These are phyloP conservation scores for Netelia virgata DNA, from an alignment of 2,888 invertebrate species.

Conservation along the genomic window DNA sequence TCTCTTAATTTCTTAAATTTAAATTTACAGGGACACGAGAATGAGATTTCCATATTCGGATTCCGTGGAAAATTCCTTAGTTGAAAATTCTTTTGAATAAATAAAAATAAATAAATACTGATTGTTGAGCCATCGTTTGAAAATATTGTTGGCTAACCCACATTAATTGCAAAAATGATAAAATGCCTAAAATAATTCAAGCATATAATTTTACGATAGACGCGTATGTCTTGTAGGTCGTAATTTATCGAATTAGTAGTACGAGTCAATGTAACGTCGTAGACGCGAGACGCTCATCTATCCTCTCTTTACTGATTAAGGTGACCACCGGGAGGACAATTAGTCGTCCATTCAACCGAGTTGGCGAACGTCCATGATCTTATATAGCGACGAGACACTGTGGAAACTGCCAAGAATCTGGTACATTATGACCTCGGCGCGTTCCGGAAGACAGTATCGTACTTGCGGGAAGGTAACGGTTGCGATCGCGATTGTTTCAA, in stretches of 20 bases:
- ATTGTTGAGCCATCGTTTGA: too few species aligned
- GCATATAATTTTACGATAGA: too few species aligned
- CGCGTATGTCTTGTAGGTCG: neutral
- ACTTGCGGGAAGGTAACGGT: slow-evolving; percentile 72
- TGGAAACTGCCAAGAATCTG: slow-evolving; percentile 17
- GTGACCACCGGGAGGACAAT: slow-evolving; percentile 15
- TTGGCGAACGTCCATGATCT: slow-evolving; percentile 24
- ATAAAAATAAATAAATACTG: too few species aligned
- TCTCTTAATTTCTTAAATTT: too few species aligned
- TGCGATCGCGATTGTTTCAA: slow-evolving; percentile 68
- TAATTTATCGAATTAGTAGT: neutral
- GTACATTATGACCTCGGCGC: slow-evolving; percentile 44
- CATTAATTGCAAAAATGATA: too few species aligned
- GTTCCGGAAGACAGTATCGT: slow-evolving; percentile 46
- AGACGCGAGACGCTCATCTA: neutral
- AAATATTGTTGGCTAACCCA: too few species aligned
- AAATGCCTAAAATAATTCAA: too few species aligned
- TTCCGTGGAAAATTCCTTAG: too few species aligned
- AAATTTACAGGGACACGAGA: too few species aligned
- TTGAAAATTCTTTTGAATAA: too few species aligned
- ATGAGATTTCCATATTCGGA: too few species aligned
- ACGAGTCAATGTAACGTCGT: neutral
- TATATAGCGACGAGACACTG: slow-evolving; percentile 46
- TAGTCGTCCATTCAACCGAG: slow-evolving; percentile 35
- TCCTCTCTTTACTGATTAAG: neutral